Conservation (phyloP, 2,797 vertebrate genomes). For the Sarcophilus harrisii region DNA sequence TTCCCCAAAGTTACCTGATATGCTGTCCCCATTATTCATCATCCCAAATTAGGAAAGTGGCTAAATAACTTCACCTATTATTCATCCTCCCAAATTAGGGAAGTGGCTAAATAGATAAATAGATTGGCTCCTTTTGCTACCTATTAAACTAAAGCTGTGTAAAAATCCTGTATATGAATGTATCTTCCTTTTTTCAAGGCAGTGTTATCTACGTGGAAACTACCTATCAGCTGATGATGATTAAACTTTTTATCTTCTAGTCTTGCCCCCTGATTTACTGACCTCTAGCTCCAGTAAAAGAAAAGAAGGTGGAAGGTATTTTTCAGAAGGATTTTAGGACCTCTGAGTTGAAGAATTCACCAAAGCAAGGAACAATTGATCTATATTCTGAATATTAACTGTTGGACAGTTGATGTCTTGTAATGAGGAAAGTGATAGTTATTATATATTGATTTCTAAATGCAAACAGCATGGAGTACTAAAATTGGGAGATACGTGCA, state of each 20-base stretch:
- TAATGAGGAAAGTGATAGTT: not conserved
- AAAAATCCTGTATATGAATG: not conserved
- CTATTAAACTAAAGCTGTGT: not conserved
- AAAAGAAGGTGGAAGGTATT: not conserved
- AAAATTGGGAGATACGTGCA: not conserved
- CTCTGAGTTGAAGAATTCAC: not conserved
- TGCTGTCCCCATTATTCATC: not conserved
- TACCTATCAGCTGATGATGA: not conserved
- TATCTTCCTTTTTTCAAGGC: not conserved
- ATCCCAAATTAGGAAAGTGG: not conserved
- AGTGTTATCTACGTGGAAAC: not conserved
- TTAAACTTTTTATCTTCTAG: not conserved
- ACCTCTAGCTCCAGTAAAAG: not conserved
- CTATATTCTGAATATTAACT: not conserved
- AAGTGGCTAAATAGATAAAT: not conserved
- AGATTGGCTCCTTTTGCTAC: not conserved
- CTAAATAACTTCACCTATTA: not conserved
- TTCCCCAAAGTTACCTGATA: not conserved
- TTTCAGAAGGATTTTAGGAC: not conserved
- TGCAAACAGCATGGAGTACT: not conserved
- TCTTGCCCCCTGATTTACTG: not conserved
- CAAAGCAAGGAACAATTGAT: not conserved
- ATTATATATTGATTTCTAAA: not conserved
- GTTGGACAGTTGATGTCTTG: not conserved
- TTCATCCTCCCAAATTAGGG: not conserved